Conservation (phyloP, 2,113 vertebrate species). For the Oriolus oriolus region DNA sequence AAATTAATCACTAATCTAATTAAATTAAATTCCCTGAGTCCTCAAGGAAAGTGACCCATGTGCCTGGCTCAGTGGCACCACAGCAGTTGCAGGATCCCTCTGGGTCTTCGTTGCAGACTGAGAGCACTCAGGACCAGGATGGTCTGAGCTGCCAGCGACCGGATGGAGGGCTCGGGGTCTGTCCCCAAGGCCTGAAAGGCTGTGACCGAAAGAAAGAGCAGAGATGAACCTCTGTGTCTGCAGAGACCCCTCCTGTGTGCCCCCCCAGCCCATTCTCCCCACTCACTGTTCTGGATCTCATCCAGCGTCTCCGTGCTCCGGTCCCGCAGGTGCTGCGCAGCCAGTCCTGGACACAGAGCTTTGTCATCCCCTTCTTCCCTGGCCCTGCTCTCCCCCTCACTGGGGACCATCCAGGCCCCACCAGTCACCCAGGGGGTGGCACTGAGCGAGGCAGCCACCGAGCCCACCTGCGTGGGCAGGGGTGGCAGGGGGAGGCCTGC, state of each 20-base stretch:
- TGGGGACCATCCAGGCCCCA: too few species aligned
- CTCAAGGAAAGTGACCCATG: not conserved
- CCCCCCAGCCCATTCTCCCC: not conserved
- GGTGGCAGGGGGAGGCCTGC: not conserved
- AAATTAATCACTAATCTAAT: not conserved
- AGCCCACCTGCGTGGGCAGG: not conserved
- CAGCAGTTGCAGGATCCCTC: not conserved
- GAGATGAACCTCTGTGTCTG: not conserved
- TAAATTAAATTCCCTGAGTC: not conserved
- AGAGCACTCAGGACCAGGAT: not conserved
- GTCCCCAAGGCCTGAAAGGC: not conserved
- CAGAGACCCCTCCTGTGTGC: not conserved
- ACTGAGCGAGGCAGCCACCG: not conserved
- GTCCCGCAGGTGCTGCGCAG: fast-evolving
- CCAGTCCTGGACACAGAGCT: not conserved
- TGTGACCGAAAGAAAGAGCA: not conserved
- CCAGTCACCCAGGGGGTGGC: not conserved
- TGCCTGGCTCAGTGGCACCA: not conserved
- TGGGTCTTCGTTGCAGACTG: not conserved
- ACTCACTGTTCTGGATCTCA: not conserved
- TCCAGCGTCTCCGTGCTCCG: fast-evolving
- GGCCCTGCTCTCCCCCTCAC: not conserved
- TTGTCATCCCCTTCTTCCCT: not conserved
- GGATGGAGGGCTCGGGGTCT: not conserved
- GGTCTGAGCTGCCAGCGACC: not conserved